These are phyloP conservation scores for Ellobium chinense DNA, from an alignment of 2,888 invertebrate genomes.

Conservation along the genomic window DNA sequence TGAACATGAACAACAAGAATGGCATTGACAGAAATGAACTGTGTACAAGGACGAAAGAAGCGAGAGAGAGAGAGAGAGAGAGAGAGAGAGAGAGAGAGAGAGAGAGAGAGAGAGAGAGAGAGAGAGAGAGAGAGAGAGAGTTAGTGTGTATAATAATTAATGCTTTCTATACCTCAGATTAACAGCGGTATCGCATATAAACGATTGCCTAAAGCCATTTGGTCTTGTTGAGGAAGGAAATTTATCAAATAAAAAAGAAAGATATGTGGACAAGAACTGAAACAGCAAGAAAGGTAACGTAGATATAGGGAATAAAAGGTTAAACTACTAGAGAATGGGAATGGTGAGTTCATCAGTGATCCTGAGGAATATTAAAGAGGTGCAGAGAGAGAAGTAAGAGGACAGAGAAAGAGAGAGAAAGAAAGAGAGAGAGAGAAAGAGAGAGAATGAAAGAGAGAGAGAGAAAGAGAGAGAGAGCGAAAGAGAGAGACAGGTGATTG, in stretches of 20 bases:
- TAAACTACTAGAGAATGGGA: no score
- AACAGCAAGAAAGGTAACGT: no score
- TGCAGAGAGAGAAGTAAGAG: constrained; percentile 1
- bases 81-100: constrained; percentile 23
- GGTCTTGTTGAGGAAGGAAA: no score
- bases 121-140: constrained; percentile 33
- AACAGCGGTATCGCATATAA: no score
- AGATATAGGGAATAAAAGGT: no score
- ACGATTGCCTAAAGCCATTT: no score
- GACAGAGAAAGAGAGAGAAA: background rate
- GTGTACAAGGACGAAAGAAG: background rate
- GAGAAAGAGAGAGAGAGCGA: background rate
- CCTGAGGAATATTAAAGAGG: no score
- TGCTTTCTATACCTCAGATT: no score
- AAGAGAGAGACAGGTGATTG: background rate
- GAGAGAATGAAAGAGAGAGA: background rate
- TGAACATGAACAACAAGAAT: background rate
- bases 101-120: constrained; percentile 7
- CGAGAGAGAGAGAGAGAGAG: constrained; percentile 8
- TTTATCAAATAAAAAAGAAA: no score
- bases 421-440: background rate
- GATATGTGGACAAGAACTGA: no score
- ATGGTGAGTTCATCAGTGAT: no score
- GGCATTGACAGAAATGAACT: background rate
- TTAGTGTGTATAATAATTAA: no score